Evolutionary conservation across 2,113 vertebrate genomes (phyloP).

Genomic region (Brachionichthys hirsutus): DNA sequence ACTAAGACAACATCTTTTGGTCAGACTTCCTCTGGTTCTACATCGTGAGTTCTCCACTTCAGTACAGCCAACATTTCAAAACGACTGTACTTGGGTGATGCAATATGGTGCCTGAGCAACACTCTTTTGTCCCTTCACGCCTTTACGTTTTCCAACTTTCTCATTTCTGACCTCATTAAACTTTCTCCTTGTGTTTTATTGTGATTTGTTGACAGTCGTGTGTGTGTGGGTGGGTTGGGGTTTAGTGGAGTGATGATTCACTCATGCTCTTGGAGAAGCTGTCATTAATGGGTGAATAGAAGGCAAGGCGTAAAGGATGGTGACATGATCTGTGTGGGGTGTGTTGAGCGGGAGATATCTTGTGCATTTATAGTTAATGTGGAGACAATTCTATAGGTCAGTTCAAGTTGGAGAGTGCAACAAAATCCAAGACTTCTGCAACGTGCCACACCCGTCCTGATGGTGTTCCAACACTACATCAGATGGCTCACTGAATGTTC

Average conservation of each 20-base stretch:
- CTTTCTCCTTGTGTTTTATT: not conserved
- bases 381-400: slow-evolving; percentile 6
- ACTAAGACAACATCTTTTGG: slow-evolving; percentile 37
- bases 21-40: slow-evolving; percentile 3
- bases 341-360: slow-evolving; percentile 2
- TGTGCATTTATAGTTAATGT: not conserved
- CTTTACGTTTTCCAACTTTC: not conserved
- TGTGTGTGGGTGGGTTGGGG: not conserved
- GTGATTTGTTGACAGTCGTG: not conserved
- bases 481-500: slow-evolving; percentile 46
- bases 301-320: slow-evolving; percentile 23
- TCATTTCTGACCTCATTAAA: not conserved
- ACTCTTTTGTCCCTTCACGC: slow-evolving; percentile 5
- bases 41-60: not conserved
- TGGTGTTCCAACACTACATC: slow-evolving; percentile 47
- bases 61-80: not conserved
- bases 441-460: slow-evolving; percentile 12
- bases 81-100: not conserved
- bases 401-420: slow-evolving; percentile 6
- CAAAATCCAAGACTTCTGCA: slow-evolving; percentile 17
- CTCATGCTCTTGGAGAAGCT: not conserved
- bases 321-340: slow-evolving; percentile 5
- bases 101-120: not conserved
- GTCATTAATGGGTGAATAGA: slow-evolving; percentile 2
- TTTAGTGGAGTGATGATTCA: not conserved